phyloP scores from a whole-genome alignment of 2,888 invertebrate genomes.

The Keiferia lycopersicella region DNA sequence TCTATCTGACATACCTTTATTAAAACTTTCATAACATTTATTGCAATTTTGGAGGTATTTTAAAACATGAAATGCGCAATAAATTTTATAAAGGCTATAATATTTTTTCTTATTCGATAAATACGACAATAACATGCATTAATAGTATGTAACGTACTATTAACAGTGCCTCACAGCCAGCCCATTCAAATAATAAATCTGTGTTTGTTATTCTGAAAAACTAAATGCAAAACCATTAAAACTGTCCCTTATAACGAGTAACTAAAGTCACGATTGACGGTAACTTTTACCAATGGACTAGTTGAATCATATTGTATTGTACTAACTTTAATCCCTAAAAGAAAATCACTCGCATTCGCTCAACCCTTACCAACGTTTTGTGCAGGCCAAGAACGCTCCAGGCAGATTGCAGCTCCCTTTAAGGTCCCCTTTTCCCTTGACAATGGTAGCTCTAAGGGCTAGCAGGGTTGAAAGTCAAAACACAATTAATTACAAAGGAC shows the following conservation, averaged over 20 bases:
- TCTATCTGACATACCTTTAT: not conserved
- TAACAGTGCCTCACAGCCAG: too few species aligned
- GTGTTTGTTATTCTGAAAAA: too few species aligned
- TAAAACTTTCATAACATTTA: not conserved
- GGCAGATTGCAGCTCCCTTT: constrained; percentile 22
- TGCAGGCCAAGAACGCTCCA: not conserved
- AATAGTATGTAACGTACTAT: too few species aligned
- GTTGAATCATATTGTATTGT: not conserved
- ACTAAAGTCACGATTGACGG: too few species aligned
- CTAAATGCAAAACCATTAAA: too few species aligned
- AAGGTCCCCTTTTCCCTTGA: constrained; percentile 21
- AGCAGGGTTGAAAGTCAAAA: constrained; percentile 21
- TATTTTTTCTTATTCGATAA: too few species aligned
- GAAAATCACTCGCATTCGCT: constrained; percentile 4
- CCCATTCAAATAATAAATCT: too few species aligned
- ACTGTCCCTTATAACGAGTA: too few species aligned
- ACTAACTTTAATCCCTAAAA: not conserved
- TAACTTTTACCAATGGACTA: not conserved
- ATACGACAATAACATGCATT: too few species aligned
- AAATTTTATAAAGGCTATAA: too few species aligned
- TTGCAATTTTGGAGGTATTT: not conserved
- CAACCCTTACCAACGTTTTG: constrained; percentile 12
- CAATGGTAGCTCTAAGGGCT: constrained; percentile 16
- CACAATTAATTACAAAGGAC: constrained; percentile 22
- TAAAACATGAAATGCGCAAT: too few species aligned